phyloP scores from a whole-genome alignment of 2,113 vertebrate genomes.

The Equus przewalskii region DNA sequence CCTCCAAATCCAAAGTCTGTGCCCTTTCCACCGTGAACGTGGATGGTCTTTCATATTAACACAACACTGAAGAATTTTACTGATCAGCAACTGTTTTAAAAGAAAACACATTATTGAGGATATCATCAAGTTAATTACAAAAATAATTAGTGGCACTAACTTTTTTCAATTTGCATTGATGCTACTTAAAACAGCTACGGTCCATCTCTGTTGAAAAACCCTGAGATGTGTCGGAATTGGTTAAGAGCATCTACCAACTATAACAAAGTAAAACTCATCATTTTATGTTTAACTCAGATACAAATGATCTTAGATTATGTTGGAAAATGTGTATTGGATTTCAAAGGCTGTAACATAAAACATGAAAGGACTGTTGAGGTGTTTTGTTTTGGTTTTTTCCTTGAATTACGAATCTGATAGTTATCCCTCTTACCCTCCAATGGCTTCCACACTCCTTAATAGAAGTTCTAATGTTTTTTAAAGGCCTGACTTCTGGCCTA shows the following conservation, averaged over 20 bases:
- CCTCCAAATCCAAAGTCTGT: not conserved
- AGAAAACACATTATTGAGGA: not conserved
- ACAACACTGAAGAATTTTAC: slow-evolving; percentile 20
- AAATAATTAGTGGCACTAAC: slow-evolving; percentile 15
- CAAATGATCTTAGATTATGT: not conserved
- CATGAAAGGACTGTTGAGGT: not conserved
- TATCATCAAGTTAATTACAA: slow-evolving; percentile 34
- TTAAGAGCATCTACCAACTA: not conserved
- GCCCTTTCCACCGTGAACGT: slow-evolving; percentile 24
- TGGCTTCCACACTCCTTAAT: not conserved
- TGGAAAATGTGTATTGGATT: not conserved
- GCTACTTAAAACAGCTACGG: not conserved
- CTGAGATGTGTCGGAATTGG: not conserved
- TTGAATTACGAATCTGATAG: not conserved
- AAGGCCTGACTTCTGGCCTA: not conserved
- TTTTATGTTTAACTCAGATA: not conserved
- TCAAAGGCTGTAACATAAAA: slow-evolving; percentile 34
- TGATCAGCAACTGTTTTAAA: not conserved
- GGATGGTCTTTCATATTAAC: not conserved
- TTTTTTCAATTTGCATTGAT: not conserved
- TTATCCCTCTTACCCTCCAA: not conserved
- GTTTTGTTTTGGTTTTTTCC: not conserved
- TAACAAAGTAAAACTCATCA: not conserved
- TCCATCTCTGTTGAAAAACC: slow-evolving; percentile 8
- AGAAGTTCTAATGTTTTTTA: not conserved